Percentiles rank a stretch among this genome's conserved stretches.
phyloP scores from a whole-genome alignment of 2,797 vertebrate genomes.

The Falco peregrinus region DNA sequence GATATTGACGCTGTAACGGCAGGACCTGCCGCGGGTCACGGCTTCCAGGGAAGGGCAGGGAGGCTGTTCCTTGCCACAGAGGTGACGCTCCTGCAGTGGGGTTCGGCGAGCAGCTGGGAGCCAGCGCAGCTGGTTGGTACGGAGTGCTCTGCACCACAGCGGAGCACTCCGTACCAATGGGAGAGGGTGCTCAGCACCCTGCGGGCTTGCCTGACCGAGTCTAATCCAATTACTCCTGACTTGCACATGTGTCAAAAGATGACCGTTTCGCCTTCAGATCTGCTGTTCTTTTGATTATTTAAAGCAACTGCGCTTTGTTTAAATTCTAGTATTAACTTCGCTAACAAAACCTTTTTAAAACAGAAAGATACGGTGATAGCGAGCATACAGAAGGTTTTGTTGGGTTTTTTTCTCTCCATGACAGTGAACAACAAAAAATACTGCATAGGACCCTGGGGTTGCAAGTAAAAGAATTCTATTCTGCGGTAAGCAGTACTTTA shows the following conservation, averaged over 20 bases:
- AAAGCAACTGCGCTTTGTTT: neutral
- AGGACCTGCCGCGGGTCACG: neutral
- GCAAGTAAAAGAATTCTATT: neutral
- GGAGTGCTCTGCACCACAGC: neutral
- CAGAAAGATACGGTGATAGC: accelerated
- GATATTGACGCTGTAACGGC: too few relatives aligned
- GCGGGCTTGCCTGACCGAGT: too few relatives aligned
- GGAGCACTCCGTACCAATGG: accelerated
- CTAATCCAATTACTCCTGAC: neutral
- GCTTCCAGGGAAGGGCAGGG: neutral
- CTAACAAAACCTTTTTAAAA: neutral
- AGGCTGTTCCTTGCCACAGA: neutral
- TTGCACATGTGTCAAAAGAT: neutral
- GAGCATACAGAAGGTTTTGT: neutral
- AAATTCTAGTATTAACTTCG: neutral
- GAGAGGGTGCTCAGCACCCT: neutral
- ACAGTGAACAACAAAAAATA: neutral
- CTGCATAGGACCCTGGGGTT: neutral
- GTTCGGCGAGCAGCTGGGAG: neutral
- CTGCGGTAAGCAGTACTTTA: neutral
- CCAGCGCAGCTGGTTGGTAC: accelerated
- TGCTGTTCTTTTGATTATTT: neutral
- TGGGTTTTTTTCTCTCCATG: neutral
- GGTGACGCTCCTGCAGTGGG: accelerated
- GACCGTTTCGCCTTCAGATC: neutral